Conservation (phyloP, 2,113 vertebrate genomes). For the Plotosus lineatus region DNA sequence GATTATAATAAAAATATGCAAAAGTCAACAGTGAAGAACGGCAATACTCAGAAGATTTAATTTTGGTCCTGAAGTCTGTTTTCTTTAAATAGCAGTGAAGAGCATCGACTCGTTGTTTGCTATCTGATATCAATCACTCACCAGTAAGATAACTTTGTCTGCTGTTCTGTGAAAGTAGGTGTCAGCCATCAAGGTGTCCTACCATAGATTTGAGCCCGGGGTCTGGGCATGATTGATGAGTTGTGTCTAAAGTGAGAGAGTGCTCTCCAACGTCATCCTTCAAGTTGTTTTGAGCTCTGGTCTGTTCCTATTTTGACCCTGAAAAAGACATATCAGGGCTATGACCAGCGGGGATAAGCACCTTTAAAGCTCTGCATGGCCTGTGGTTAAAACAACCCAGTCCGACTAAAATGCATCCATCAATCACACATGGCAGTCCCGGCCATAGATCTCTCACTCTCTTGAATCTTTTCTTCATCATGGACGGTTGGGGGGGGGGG, state of each 20-base stretch:
- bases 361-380: constrained; percentile 44
- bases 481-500: constrained; percentile 45
- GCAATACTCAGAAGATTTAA: not conserved
- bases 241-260: constrained; percentile 33
- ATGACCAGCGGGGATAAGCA: constrained; percentile 43
- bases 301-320: constrained; percentile 21
- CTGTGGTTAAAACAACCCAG: constrained; percentile 46
- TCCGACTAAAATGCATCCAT: constrained; percentile 53
- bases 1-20: not conserved
- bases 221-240: constrained; percentile 50
- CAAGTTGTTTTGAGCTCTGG: constrained; percentile 44
- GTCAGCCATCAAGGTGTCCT: constrained; percentile 53
- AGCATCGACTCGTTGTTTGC: not conserved
- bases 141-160: constrained; percentile 31
- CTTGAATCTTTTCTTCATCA: constrained; percentile 23
- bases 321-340: constrained; percentile 45
- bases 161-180: constrained; percentile 37
- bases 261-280: constrained; percentile 39
- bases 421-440: constrained; percentile 56
- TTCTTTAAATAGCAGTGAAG: not conserved
- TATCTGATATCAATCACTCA: constrained; percentile 37
- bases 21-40: not conserved
- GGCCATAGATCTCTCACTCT: constrained; percentile 40
- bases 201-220: constrained; percentile 43
- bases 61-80: not conserved